Percentiles rank a stretch among this genome's conserved stretches.
phyloP scores from a whole-genome alignment of 2,888 invertebrate species.

The Norana najaformis region DNA sequence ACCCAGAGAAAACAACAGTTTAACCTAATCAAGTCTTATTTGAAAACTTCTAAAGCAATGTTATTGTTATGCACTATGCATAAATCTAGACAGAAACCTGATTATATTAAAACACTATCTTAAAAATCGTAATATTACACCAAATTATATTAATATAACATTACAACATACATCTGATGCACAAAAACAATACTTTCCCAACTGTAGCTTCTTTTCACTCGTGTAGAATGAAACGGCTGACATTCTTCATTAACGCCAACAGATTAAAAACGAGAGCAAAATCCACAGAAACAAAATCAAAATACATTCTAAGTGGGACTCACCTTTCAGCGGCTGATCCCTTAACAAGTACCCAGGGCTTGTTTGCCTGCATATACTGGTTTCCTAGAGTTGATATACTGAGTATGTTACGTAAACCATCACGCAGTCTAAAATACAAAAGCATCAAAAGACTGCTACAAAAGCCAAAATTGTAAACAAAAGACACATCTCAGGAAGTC shows the following conservation, averaged over 20 bases:
- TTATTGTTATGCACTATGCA: too few species aligned
- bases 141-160: too few species aligned
- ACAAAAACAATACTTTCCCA: neutral
- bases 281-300: neutral
- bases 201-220: too few species aligned
- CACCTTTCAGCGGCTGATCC: constrained; percentile 74
- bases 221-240: too few species aligned
- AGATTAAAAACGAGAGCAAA: neutral
- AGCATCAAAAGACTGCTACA: neutral
- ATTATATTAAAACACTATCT: too few species aligned
- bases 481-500: neutral
- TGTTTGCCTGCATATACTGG: constrained; percentile 90
- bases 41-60: too few species aligned
- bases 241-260: neutral
- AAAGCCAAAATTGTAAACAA: neutral
- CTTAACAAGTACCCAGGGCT: constrained; percentile 93
- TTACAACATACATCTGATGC: too few species aligned
- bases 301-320: neutral
- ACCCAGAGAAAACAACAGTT: too few species aligned
- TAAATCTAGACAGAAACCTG: too few species aligned
- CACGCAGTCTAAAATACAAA: constrained; percentile 68
- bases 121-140: too few species aligned
- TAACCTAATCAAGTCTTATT: too few species aligned
- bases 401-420: constrained; percentile 82
- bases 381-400: constrained; percentile 89